phyloP scores from a whole-genome alignment of 2,797 vertebrate species.

The Crenuchus spilurus region DNA sequence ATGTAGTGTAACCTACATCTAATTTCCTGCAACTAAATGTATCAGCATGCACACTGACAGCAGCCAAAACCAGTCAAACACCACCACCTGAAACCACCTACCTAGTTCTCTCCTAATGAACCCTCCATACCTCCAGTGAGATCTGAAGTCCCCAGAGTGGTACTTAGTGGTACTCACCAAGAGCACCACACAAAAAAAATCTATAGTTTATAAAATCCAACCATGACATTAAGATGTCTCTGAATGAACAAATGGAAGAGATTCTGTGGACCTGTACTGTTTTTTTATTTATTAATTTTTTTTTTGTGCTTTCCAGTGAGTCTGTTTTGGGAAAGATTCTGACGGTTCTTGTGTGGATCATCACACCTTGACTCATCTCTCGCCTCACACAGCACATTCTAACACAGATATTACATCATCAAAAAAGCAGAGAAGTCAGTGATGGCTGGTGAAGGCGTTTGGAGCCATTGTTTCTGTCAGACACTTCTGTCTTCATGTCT shows the following conservation, averaged over 20 bases:
- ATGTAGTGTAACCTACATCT: slow-evolving; percentile 14
- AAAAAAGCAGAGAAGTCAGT: slow-evolving; percentile 18
- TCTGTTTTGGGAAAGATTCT: slow-evolving; percentile 11
- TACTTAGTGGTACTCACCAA: background rate
- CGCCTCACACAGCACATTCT: slow-evolving; percentile 21
- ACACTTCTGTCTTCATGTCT: slow-evolving; percentile 14
- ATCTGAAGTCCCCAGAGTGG: background rate
- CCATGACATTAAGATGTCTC: background rate
- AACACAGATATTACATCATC: slow-evolving; percentile 50
- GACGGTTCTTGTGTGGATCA: slow-evolving; percentile 20
- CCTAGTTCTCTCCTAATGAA: slow-evolving; percentile 21
- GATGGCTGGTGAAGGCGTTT: slow-evolving; percentile 21
- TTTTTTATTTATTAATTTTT: too few species aligned
- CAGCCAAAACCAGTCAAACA: slow-evolving; percentile 15
- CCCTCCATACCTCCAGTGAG: slow-evolving; percentile 1
- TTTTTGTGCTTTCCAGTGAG: background rate
- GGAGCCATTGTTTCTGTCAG: slow-evolving; percentile 34
- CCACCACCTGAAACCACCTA: slow-evolving; percentile 14
- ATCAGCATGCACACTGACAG: slow-evolving; percentile 25
- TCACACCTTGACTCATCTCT: slow-evolving; percentile 20
- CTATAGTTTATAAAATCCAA: background rate
- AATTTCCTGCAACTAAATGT: slow-evolving; percentile 17
- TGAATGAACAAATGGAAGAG: background rate
- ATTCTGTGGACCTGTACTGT: background rate
- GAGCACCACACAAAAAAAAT: background rate